Evolutionary conservation across 2,797 vertebrate species (phyloP), one percentile per base, ranked within the genome.

Genomic region (Pelodytes ibericus): DNA sequence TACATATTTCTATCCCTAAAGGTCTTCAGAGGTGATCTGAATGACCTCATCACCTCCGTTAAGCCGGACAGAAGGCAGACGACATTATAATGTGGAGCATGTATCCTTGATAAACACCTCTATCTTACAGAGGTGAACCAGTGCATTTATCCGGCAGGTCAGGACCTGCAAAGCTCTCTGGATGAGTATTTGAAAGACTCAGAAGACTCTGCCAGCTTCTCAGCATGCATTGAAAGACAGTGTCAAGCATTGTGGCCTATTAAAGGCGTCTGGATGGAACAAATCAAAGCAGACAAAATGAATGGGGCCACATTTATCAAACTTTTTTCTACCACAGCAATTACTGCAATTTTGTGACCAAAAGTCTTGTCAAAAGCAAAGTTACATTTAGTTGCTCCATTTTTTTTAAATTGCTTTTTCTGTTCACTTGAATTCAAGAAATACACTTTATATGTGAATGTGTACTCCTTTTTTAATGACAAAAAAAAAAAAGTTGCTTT

Each of bases 241-340:
- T 72, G 75, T 78, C 75, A 60, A 30, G 47, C 68, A 71, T 61
- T 73, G 65, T 30, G 39, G 47, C 77, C 71, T 79, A 79, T 79
- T 79, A 79, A 79, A 79, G 77, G 71, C 76, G 68, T 68, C 63
- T 79, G 70, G 76, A 79, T 79, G 76, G 76, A 79, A 79, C 70
- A 73, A 79, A 79, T 79, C 70, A 79, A 79, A 79, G 73, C 58
- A 49, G 76, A 73, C 76, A 79, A 72, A 79, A 73, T 79, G 67
- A 79, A 79, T 79, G 62, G 76, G 70, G 70, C 62, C 63, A 79
- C 53, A 72, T 73, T 64, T 77, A 71, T 71, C 74, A 70, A 77
- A 71, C 59, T 73, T 72, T 44, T 72, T 67, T 62, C 51, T 41
- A 30, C 76, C 53, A 26, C 47, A 41, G 63, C 68, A 79, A 79